Evolutionary conservation across 2,888 invertebrate genomes (phyloP).

Genomic region (Iselma pallidipennis): DNA sequence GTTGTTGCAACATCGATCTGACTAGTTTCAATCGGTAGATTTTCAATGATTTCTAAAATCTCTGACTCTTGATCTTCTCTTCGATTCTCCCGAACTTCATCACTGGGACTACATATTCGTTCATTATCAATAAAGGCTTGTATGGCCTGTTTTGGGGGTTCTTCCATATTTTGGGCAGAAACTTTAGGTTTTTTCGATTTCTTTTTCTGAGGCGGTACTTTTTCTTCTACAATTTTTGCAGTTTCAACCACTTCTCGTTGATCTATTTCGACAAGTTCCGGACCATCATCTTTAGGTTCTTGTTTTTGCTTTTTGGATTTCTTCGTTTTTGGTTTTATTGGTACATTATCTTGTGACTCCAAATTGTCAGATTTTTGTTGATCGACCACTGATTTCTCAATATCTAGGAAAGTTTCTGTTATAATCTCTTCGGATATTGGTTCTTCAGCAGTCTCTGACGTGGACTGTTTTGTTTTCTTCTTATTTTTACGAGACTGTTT

Average conservation of each 20-base stretch:
- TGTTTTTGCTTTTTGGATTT: constrained; percentile 19
- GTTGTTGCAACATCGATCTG: neutral
- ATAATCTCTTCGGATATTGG: constrained; percentile 37
- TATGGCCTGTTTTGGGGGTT: neutral
- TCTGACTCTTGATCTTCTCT: neutral
- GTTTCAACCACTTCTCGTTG: neutral
- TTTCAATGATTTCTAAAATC: neutral
- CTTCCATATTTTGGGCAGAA: neutral
- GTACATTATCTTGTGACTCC: neutral
- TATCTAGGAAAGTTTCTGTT: neutral
- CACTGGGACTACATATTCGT: neutral
- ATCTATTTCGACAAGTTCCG: neutral
- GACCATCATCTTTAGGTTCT: neutral
- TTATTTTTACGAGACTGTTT: neutral
- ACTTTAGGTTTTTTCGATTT: constrained; percentile 14
- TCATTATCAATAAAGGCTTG: neutral
- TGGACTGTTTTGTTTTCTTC: too few species aligned
- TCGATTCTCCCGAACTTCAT: neutral
- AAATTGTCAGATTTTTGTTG: neutral
- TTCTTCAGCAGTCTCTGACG: too few species aligned
- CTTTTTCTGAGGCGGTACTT: constrained; percentile 11
- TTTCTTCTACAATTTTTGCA: neutral
- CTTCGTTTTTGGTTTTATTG: constrained; percentile 13
- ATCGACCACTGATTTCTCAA: neutral
- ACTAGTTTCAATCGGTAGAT: neutral